phyloP scores from a whole-genome alignment of 2,797 vertebrate species.

The Scarus forsteni region DNA sequence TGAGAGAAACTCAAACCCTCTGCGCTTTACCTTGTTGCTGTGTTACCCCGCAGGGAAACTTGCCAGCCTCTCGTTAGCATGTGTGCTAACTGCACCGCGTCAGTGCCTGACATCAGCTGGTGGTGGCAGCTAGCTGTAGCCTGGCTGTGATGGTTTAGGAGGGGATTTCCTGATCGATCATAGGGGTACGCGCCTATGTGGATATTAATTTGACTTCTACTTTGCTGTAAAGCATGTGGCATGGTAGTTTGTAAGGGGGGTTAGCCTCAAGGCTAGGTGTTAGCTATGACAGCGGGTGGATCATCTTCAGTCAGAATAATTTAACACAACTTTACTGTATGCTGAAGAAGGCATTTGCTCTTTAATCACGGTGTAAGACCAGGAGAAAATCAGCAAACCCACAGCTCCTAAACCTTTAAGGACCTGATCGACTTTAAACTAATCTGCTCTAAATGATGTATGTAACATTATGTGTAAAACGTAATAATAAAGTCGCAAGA shows the following conservation, averaged over 20 bases:
- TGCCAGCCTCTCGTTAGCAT: slow-evolving; percentile 37
- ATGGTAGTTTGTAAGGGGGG: too few relatives aligned
- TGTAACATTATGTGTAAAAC: too few relatives aligned
- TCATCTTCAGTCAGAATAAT: neutral
- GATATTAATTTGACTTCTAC: too few relatives aligned
- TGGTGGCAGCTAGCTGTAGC: slow-evolving; percentile 39
- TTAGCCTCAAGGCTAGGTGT: slow-evolving; percentile 23
- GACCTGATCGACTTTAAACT: too few relatives aligned
- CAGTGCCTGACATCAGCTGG: slow-evolving; percentile 44
- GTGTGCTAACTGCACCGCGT: slow-evolving; percentile 42
- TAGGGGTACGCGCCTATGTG: too few relatives aligned
- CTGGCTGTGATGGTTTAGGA: neutral
- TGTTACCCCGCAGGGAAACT: neutral
- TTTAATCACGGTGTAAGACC: neutral
- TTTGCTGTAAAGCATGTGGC: too few relatives aligned
- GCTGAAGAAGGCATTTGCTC: fast-evolving
- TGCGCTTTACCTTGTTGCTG: fast-evolving
- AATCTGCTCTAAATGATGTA: too few relatives aligned
- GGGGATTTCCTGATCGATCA: too few relatives aligned
- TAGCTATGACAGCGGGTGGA: slow-evolving; percentile 23
- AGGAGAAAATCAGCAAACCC: too few relatives aligned
- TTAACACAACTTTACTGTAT: neutral
- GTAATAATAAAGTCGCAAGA: too few relatives aligned
- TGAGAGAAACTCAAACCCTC: slow-evolving; percentile 33
- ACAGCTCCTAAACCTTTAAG: too few relatives aligned